Conservation (phyloP, 2,888 invertebrate genomes). For the Glyphotaelius pellucidus region DNA sequence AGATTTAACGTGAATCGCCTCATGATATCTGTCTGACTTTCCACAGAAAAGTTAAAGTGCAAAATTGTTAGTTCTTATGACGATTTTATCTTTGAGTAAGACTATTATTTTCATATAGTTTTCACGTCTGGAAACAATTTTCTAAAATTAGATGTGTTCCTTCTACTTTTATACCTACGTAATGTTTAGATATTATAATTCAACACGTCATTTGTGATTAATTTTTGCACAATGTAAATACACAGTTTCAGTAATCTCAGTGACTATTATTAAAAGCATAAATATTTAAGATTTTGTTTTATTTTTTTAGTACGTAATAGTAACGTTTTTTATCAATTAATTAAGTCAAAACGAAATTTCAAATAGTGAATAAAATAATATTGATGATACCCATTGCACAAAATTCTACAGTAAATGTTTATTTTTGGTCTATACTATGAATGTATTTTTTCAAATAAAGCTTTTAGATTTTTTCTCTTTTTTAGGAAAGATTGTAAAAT, state of each 20-base stretch:
- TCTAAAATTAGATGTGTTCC: not conserved
- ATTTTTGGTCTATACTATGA: not conserved
- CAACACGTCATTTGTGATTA: slow-evolving; percentile 6
- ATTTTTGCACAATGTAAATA: slow-evolving; percentile 9
- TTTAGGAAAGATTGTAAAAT: not conserved
- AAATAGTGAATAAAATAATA: not conserved
- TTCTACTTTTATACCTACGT: not conserved
- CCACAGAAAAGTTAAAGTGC: not conserved
- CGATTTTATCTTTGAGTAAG: not conserved
- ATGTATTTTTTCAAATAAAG: not conserved
- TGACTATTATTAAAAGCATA: not conserved
- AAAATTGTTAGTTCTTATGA: slow-evolving; percentile 17
- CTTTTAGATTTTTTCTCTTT: not conserved
- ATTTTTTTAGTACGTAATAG: not conserved
- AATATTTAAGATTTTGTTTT: not conserved
- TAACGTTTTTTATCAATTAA: not conserved
- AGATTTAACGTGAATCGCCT: not conserved
- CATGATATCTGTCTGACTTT: not conserved
- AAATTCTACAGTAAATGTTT: not conserved
- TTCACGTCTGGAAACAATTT: not conserved
- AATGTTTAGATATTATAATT: slow-evolving; percentile 3
- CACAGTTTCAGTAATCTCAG: not conserved
- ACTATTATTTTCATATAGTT: not conserved
- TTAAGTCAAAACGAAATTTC: too few species aligned
- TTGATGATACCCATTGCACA: not conserved